Base-by-base conservation (phyloP, 1,140 invertebrate species). In the Zaprionus capensis region DNA sequence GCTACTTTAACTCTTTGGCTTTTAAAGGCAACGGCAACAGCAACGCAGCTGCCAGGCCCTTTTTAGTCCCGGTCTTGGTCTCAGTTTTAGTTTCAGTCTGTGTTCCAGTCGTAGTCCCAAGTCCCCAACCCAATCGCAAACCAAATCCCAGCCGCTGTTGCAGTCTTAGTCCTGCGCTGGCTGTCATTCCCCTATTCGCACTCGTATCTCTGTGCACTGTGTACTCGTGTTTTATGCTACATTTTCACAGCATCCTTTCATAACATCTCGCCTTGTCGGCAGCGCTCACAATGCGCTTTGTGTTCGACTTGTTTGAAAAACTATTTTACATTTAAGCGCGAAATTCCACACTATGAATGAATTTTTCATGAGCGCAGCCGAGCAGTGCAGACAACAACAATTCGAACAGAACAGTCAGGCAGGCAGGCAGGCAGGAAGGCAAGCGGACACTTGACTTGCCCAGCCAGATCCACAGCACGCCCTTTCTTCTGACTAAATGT, bases 291-390 rank as follows among this genome's bases (percentile, higher is more conserved):
- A 81, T 83, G 77, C 80, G 82, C 82, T 91, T 91, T 91, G 87
- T 87, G 76, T 87, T 91, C 74, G 87, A 87, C 84, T 87, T 81
- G 88, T 82, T 91, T 91, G 77, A 91, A 91, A 91, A 91, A 91
- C 84, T 91, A 91, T 85, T 91, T 91, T 91, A 91, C 88, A 91
- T 91, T 91, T 91, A 91, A 91, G 88, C 88, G 88, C 88, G 88
- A 91, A 91, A 91, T 91, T 91, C 88, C 88, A 91, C 88, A 91
- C 88, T 91, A 91, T 88, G 88, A 91, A 91, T 91, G 88, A 91
- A 91, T 91, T 91, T 91, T 91, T 91, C 88, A 91, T 91, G 88
- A 91, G 85, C 70, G 63, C 51, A 55, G 12, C 34, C 56, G 66
- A 24, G 34, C 31, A 44, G 38, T 36, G 17, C 26, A 17, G 63